Evolutionary conservation across 2,797 vertebrate species (phyloP), one percentile per base, ranked within the genome.

Genomic region (Coccyzus lansbergi): DNA sequence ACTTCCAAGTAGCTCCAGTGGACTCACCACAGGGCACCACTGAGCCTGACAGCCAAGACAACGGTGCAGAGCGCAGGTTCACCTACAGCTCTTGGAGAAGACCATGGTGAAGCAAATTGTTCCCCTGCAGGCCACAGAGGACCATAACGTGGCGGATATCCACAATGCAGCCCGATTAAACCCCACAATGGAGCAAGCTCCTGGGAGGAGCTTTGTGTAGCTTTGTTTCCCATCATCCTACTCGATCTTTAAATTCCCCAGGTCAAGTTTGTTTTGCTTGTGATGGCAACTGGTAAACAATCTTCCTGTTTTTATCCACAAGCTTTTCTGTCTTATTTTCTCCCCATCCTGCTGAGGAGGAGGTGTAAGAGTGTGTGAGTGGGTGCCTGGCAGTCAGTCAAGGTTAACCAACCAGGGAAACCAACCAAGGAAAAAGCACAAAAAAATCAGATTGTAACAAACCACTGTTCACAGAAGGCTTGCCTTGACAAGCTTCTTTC

Each of bases 1-100:
- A 0, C 29, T 48, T 56, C 52, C 40, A 70, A 0, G n/a, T 4
- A 8, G 17, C 16, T 83, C 29, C 34, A 20, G 3, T 0, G 20
- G 34, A 44, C 9, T 46, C 16, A 4, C 21, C 49, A 48, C 1
- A 28, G 65, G 38, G 34, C 53, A 53, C 16, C 13, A 36, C n/a
- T 10, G 12, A 69, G 76, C 76, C 36, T 0, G 12, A 18, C 62
- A n/a, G 38, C 20, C 7, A 29, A 20, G 29, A 7, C 2, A 8
- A 7, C 4, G 8, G 6, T 10, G 12, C 0, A 3, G 46, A 51
- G 55, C 40, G 55, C 7, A 68, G 19, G 40, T 74, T 28, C 2
- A 0, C 68, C 55, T 38, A 34, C n/a, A 64, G 71, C 7, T 13
- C 7, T 6, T 26, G 46, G 46, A 46, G 22, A 51, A 67, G 29